A percentile compares a stretch with the other conserved stretches of the same genome.
These are phyloP conservation scores for Melanostigma gelatinosum DNA, from an alignment of 2,113 vertebrate genomes.

Conservation along the genomic window DNA sequence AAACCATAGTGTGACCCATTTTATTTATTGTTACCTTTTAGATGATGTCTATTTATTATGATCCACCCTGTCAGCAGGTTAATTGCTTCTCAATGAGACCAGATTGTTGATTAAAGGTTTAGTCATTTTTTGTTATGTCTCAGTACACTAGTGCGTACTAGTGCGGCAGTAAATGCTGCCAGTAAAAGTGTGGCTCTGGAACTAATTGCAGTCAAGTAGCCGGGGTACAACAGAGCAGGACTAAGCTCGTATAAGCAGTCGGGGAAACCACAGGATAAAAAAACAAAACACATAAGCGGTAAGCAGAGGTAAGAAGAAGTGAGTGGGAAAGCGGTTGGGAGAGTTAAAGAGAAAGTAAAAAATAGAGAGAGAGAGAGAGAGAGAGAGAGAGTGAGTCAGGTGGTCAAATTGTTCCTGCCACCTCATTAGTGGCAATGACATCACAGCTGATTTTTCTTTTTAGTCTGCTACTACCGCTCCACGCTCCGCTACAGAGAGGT, in stretches of 20 bases:
- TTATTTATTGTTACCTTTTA: slow-evolving; percentile 59
- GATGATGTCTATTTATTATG: slow-evolving; percentile 30
- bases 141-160: background rate
- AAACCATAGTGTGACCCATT: slow-evolving; percentile 51
- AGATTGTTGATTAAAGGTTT: slow-evolving; percentile 6
- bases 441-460: slow-evolving; percentile 67
- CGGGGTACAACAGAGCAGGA: slow-evolving; percentile 16
- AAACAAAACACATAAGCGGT: slow-evolving; percentile 13
- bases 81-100: slow-evolving; percentile 13
- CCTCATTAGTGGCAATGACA: slow-evolving; percentile 75
- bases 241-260: slow-evolving; percentile 46
- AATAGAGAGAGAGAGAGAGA: slow-evolving; percentile 37
- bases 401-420: slow-evolving; percentile 65
- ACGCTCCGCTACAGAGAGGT: slow-evolving; percentile 35
- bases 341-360: slow-evolving; percentile 61
- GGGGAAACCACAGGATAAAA: slow-evolving; percentile 26
- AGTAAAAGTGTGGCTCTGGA: slow-evolving; percentile 49
- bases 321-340: slow-evolving; percentile 34
- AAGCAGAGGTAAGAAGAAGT: slow-evolving; percentile 43
- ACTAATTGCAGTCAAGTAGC: slow-evolving; percentile 41
- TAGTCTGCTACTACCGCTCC: slow-evolving; percentile 38
- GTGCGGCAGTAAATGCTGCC: too few species aligned
- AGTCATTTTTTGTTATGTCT: background rate
- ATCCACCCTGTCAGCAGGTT: slow-evolving; percentile 32
- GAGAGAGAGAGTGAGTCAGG: slow-evolving; percentile 63